Evolutionary conservation across 2,113 vertebrate genomes (phyloP).

Genomic region (Strigops habroptila): DNA sequence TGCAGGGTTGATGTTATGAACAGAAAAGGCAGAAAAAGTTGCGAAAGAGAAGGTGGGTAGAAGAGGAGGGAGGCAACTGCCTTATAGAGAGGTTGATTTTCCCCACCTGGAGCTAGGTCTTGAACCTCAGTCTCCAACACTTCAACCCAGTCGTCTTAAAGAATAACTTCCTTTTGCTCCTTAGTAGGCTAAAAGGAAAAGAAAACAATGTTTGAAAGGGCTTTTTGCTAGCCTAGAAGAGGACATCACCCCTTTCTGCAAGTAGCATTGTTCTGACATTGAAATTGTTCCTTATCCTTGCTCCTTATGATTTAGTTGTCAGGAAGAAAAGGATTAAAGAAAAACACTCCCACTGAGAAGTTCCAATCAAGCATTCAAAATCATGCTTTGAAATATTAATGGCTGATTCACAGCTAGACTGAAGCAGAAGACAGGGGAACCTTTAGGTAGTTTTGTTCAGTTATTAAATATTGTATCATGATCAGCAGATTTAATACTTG

Average conservation of each 20-base stretch:
- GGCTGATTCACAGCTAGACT: background rate
- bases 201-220: background rate
- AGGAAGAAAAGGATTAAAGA: background rate
- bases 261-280: background rate
- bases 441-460: background rate
- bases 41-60: background rate
- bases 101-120: background rate
- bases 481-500: background rate
- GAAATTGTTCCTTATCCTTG: background rate
- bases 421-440: background rate
- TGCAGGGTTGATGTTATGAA: background rate
- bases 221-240: background rate
- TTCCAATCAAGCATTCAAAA: background rate
- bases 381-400: background rate
- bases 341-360: slow-evolving; percentile 1
- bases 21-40: background rate
- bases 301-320: background rate
- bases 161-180: background rate
- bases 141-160: background rate
- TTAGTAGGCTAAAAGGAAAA: background rate
- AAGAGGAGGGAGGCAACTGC: background rate
- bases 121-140: background rate
- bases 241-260: background rate
- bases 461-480: background rate
- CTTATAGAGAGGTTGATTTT: background rate